phyloP scores from a whole-genome alignment of 2,113 vertebrate species.

The Clinocottus analis region DNA sequence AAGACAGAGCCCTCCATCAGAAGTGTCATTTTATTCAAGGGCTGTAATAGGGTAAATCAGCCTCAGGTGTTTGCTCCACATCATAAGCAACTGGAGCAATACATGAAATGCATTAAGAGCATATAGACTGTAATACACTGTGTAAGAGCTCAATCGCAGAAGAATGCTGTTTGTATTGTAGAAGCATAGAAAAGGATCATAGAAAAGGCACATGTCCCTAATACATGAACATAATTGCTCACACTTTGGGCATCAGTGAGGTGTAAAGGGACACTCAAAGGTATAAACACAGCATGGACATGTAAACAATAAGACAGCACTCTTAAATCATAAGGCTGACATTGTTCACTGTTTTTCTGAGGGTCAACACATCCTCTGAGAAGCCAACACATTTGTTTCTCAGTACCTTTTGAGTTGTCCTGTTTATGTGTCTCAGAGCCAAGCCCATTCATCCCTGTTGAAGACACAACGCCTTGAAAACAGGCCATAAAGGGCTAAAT shows the following conservation, averaged over 20 bases:
- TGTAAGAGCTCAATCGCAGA: background rate
- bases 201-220: background rate
- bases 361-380: background rate
- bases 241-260: background rate
- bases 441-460: background rate
- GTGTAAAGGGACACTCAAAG: background rate
- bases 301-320: background rate
- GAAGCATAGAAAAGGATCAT: background rate
- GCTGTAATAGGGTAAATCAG: conserved; percentile 22
- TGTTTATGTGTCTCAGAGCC: background rate
- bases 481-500: background rate
- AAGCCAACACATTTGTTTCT: background rate
- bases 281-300: background rate
- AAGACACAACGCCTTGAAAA: background rate
- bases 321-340: background rate
- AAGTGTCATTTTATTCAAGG: conserved; percentile 41
- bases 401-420: background rate
- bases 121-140: background rate
- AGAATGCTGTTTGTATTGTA: background rate
- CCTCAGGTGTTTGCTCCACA: conserved; percentile 20
- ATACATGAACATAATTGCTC: conserved; percentile 9
- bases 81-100: conserved; percentile 21
- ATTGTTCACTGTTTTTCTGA: background rate
- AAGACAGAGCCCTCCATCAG: conserved; percentile 43
- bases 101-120: conserved; percentile 19